Percentiles rank a stretch among this genome's conserved stretches.
These are phyloP conservation scores for Galerucella pusilla DNA, from an alignment of 2,888 invertebrate genomes.

Conservation along the genomic window DNA sequence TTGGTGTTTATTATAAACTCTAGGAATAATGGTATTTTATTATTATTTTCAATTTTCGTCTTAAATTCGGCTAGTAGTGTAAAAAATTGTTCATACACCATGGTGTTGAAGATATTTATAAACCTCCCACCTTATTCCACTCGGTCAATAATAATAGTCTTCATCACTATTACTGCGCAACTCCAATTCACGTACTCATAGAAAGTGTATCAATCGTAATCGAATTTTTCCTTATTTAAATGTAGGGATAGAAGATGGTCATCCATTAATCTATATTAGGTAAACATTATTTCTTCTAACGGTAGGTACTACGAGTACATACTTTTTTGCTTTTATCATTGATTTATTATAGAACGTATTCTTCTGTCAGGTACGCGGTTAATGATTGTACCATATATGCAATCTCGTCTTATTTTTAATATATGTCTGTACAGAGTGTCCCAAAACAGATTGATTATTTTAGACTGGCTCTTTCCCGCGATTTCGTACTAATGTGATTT, in stretches of 20 bases:
- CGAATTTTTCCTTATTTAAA: constrained; percentile 1
- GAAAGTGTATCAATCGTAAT: background rate
- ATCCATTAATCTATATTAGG: constrained; percentile 18
- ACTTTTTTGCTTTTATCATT: constrained; percentile 5
- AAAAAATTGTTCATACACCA: too few relatives aligned
- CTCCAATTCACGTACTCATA: background rate
- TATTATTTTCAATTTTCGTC: too few relatives aligned
- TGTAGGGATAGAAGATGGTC: constrained; percentile 1
- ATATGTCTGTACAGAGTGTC: background rate
- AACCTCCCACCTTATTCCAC: too few relatives aligned
- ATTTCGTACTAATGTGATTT: too few relatives aligned
- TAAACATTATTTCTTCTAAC: constrained; percentile 10
- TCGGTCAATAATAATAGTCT: too few relatives aligned
- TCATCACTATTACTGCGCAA: background rate
- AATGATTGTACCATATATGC: constrained; percentile 30
- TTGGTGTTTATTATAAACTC: too few relatives aligned
- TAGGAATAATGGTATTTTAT: too few relatives aligned
- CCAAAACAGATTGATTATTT: background rate
- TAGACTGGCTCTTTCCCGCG: too few relatives aligned
- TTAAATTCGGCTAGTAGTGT: too few relatives aligned
- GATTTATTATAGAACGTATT: constrained; percentile 28
- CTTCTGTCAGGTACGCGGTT: constrained; percentile 16
- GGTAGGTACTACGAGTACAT: background rate
- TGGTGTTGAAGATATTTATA: too few relatives aligned
- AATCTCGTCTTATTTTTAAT: constrained; percentile 25